phyloP scores from a whole-genome alignment of 1,140 invertebrate species.

The Drosophila prosaltans region DNA sequence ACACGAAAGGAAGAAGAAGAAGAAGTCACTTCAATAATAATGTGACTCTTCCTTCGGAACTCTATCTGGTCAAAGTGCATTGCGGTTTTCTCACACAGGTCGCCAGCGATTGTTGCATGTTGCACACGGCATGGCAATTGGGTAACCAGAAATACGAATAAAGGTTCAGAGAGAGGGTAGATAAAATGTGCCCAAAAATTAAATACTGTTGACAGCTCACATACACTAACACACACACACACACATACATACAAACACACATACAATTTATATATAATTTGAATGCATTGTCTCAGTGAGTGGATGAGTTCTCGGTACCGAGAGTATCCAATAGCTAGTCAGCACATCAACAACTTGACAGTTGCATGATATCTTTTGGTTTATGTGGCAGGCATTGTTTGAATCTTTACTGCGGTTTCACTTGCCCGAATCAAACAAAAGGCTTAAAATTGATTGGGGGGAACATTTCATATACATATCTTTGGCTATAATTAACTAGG shows the following conservation, averaged over 20 bases:
- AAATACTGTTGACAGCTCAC: constrained; percentile 80
- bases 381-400: constrained; percentile 21
- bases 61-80: constrained; percentile 68
- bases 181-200: constrained; percentile 56
- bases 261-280: constrained; percentile 68
- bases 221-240: constrained; percentile 40
- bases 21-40: constrained; percentile 48
- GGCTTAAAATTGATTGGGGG: constrained; percentile 36
- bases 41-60: constrained; percentile 35
- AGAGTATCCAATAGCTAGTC: constrained; percentile 43
- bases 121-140: constrained; percentile 20
- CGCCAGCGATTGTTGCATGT: constrained; percentile 53
- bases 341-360: constrained; percentile 68
- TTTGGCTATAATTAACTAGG: constrained; percentile 69
- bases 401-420: constrained; percentile 36
- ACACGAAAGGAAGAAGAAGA: constrained; percentile 14
- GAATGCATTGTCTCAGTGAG: constrained; percentile 45
- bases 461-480: constrained; percentile 44
- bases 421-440: constrained; percentile 54
- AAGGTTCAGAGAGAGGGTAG: not conserved
- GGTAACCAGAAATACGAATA: not conserved
- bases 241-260: constrained; percentile 39
- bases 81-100: constrained; percentile 60
- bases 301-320: not conserved
- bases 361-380: constrained; percentile 55